Evolutionary conservation across 1,140 invertebrate genomes (phyloP).

Genomic region (Teleopsis dalmanni): DNA sequence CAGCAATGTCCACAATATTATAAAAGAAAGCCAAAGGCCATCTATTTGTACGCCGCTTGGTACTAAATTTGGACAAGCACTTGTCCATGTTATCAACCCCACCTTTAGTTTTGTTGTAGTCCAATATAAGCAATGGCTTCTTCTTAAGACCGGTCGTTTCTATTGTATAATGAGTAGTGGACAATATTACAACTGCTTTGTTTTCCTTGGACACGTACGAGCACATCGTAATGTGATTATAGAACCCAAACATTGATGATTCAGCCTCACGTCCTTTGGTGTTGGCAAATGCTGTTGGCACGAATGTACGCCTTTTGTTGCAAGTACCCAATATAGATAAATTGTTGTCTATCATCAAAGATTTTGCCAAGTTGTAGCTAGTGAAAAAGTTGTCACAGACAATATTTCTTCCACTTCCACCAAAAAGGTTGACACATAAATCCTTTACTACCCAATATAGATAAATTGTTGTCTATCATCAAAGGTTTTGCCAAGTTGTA

Average conservation of each 20-base stretch:
- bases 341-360: slow-evolving; percentile 16
- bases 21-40: slow-evolving; percentile 34
- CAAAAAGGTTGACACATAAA: slow-evolving; percentile 4
- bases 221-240: slow-evolving; percentile 8
- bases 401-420: slow-evolving; percentile 24
- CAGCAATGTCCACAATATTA: slow-evolving; percentile 28
- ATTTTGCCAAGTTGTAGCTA: slow-evolving; percentile 20
- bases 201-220: slow-evolving; percentile 26
- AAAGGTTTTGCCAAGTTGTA: slow-evolving; percentile 21
- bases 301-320: slow-evolving; percentile 33
- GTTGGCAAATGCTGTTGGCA: background rate
- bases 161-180: slow-evolving; percentile 18
- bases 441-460: slow-evolving; percentile 17
- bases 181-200: slow-evolving; percentile 22
- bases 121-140: slow-evolving; percentile 38
- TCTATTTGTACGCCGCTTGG: slow-evolving; percentile 18
- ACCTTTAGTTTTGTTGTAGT: slow-evolving; percentile 45
- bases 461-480: slow-evolving; percentile 17
- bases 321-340: slow-evolving; percentile 23
- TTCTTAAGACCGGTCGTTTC: slow-evolving; percentile 14
- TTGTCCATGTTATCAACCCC: slow-evolving; percentile 45
- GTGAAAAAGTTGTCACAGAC: slow-evolving; percentile 29
- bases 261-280: background rate
- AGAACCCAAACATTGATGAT: slow-evolving; percentile 22
- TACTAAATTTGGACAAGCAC: slow-evolving; percentile 23